Conservation (phyloP, 2,113 vertebrate species). For the Pseudorhombus dupliciocellatus region DNA sequence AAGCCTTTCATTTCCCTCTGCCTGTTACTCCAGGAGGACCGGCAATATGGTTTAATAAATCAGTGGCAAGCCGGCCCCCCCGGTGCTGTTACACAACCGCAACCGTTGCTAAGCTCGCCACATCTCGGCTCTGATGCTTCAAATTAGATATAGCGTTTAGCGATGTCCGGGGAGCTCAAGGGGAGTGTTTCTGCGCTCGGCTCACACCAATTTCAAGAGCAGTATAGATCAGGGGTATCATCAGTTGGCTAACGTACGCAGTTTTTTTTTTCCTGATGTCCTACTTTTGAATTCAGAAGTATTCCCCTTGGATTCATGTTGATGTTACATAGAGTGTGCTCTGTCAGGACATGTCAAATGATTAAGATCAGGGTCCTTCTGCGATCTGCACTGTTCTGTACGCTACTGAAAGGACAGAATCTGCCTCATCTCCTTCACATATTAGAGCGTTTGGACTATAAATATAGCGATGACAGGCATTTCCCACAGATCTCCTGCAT, state of each 20-base stretch:
- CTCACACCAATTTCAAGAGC: neutral
- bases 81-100: slow-evolving; percentile 30
- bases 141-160: slow-evolving; percentile 57
- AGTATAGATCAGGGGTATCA: neutral
- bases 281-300: neutral
- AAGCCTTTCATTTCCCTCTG: slow-evolving; percentile 58
- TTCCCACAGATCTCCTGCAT: no score
- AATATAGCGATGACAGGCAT: no score
- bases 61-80: slow-evolving; percentile 48
- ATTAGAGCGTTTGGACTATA: no score
- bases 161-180: slow-evolving; percentile 48
- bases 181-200: slow-evolving; percentile 6
- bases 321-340: neutral
- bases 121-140: slow-evolving; percentile 46
- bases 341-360: no score
- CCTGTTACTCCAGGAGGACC: slow-evolving; percentile 36
- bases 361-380: no score
- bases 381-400: no score
- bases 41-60: slow-evolving; percentile 58
- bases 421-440: no score
- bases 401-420: no score
- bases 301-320: neutral
- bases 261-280: neutral
- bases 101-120: slow-evolving; percentile 28
- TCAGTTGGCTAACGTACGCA: neutral